Base-by-base conservation (phyloP, 1,140 invertebrate genomes). In the Sycophaga agraensis region DNA sequence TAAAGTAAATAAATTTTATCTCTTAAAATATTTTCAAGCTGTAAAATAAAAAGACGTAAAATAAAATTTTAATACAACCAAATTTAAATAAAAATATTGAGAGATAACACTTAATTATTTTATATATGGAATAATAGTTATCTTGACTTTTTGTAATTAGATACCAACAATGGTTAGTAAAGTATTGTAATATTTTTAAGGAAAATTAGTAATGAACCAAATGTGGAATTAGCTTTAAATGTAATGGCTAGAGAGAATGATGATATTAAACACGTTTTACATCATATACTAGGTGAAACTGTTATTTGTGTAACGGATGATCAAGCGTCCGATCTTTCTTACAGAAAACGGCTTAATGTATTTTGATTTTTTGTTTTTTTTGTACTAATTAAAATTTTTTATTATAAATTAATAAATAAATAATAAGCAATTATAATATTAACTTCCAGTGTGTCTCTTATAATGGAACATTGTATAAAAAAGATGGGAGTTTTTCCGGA, bases 391-490 rank as follows among this genome's bases (percentile, higher is more conserved):
- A 45, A 48, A 6, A n/a, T n/a, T n/a, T 48, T 49, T 49, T 31
- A 31, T 48, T 22, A 17, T 28, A 37, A 21, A 24, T 39, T 42
- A 17, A 21, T 56, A 55, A 26, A 46, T 17, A 46, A 37, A 19
- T 59, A 37, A 19, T 59, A 63, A 59, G 45, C 35, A 54, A 2
- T 66, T 69, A 16, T 22, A 87, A n/a, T n/a, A n/a, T n/a, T n/a
- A n/a, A n/a, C n/a, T n/a, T n/a, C n/a, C n/a, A n/a, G 86, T 91
- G 96, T 39, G 88, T 99, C 45, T 91, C 97, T 1, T 78, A 99
- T 28, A 95, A 98, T 82, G 97, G 97, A 53, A 98, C 94, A 12
- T 93, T 97, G 70, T 98, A 97, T 82, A 91, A 94, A 75, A 97
- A 95, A 80, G 93, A 91, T 40, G 97, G 97, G 54, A 91, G 96